Base-by-base conservation (phyloP, 2,888 invertebrate genomes). In the Rutpela maculata region DNA sequence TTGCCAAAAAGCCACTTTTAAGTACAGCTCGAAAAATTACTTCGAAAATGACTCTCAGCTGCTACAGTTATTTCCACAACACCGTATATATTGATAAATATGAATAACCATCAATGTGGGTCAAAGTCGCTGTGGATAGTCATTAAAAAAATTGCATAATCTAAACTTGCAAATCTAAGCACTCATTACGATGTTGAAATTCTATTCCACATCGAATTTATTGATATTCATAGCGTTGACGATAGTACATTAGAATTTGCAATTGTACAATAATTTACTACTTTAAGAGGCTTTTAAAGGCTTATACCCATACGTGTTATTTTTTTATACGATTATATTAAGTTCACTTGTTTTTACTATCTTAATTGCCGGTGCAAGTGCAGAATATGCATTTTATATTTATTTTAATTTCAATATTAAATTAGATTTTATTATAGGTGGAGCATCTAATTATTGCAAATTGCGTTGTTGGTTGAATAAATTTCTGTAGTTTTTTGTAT, bases 181-280 rank as follows among this genome's bases (percentile, higher is more conserved):
- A 65, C 15, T 62, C 19, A 43, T 43, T 19, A 26, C 65, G 12
- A 65, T 65, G 18, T 43, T 19, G 65, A 65, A 65, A 65, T 43
- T 18, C 43, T 65, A 65, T 65, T 65, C 43, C 43, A 22, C 43
- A 65, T 65, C 43, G 15, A 19, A 65, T 38, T 19, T 65, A 65
- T 65, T 65, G 12, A 50, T 65, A 65, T 65, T 65, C 65, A 65
- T 17, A 18, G 65, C 65, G 22, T 22, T 43, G 43, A 26, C 65
- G 19, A 18, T 18, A 12, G 38, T 65, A 43, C 38, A 65, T 65
- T 65, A 65, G 65, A 65, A 65, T 65, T 65, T 65, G 65, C 43
- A 19, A 50, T 65, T 65, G 65, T 43, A 22, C 38, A 22, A 38
- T 43, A 17, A 43, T 65, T 65, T 65, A 22, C 11, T 18, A 43